Base-by-base conservation (phyloP, 2,113 vertebrate genomes). In the Montifringilla adamsi region DNA sequence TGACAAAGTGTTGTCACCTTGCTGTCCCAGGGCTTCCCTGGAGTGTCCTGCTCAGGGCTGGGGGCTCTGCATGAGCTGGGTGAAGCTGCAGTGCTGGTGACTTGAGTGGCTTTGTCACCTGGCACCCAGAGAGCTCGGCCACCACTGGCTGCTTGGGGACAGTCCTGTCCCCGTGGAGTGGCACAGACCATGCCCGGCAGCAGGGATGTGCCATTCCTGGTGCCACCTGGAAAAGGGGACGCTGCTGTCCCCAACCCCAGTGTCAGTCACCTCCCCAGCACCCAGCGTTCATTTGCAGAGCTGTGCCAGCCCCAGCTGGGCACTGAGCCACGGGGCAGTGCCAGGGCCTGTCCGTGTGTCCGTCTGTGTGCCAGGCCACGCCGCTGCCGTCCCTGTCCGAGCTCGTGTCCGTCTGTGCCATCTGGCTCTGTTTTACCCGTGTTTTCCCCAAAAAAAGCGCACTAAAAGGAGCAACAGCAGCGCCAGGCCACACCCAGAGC, bases 181-280 rank as follows among this genome's bases (percentile, higher is more conserved):
- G 18, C 28, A 22, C 15, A 2, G 70, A 14, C 8, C 2, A 0
- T 8, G 37, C 33, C 46, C 2, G 6, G 56, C 73, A 67, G 37
- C 47, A 3, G 1, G 15, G 69, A 8, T 1, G 50, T 23, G 79
- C 22, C 69, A 1, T 3, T 24, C 60, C 28, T 1, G 0, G 21
- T 31, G 56, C 68, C 2, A 4, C 68, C 55, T 24, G 73, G 30
- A 8, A 28, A 16, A 11, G 35, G 75, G 90, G 81, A 89, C 24
- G 0, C 73, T 55, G 69, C 64, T 46, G 88, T 87, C 83, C 70
- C 91, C 84, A 39, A 0, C 0, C 18, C 5, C 12, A 5, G 53
- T 44, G 18, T 60, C 3, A 0, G 50, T 7, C 77, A 17, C 67
- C 70, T 69, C 69, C 69, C 24, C 30, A 24, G 0, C 6, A 2